Percentiles rank a stretch among this genome's conserved stretches.
These are phyloP conservation scores for Tricholaema leucomelas DNA, from an alignment of 2,113 vertebrate species.

Conservation along the genomic window DNA sequence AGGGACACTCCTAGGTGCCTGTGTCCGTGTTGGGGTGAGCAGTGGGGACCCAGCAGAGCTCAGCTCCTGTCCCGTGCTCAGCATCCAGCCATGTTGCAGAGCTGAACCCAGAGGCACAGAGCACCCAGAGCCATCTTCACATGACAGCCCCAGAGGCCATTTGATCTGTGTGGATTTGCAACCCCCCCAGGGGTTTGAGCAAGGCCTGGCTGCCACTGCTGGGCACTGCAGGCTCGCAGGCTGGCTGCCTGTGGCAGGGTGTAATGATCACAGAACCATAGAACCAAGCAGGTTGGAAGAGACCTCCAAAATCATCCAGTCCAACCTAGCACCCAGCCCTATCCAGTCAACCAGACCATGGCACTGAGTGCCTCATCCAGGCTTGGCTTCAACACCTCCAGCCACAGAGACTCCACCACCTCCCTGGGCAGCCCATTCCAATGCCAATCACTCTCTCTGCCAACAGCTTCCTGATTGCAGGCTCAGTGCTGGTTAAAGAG, in stretches of 20 bases:
- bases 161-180: background rate
- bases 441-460: too few relatives aligned
- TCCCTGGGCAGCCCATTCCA: too few relatives aligned
- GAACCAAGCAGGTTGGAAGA: too few relatives aligned
- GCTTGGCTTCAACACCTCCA: too few relatives aligned
- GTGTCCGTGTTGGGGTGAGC: accelerated
- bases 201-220: background rate
- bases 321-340: too few relatives aligned
- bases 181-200: background rate
- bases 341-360: too few relatives aligned
- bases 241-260: background rate
- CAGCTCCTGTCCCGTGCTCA: accelerated
- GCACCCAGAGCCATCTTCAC: background rate
- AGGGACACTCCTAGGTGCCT: background rate
- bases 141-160: background rate
- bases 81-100: accelerated
- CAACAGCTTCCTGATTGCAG: too few relatives aligned
- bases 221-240: background rate
- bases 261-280: too few relatives aligned
- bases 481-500: constrained; percentile 45
- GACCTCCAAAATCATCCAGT: too few relatives aligned
- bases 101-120: background rate
- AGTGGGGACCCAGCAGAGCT: background rate
- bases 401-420: too few relatives aligned
- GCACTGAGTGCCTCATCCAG: too few relatives aligned